These are phyloP conservation scores for Lordiphosa clarofinis DNA, from an alignment of 1,140 invertebrate species.

Conservation along the genomic window DNA sequence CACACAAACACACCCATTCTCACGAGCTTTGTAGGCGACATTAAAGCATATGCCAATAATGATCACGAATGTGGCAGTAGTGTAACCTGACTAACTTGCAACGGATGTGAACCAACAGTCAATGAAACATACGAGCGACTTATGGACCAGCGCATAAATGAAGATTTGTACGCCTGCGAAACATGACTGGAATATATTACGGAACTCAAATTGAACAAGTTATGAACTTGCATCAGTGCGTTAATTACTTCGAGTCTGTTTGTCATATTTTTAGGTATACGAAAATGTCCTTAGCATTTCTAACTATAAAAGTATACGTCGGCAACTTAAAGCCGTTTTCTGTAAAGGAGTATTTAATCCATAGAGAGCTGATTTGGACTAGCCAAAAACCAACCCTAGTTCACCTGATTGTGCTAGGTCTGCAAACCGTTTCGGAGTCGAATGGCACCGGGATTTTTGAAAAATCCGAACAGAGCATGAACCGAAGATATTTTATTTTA, in stretches of 20 bases:
- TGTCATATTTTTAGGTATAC: too few relatives aligned
- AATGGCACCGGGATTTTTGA: too few relatives aligned
- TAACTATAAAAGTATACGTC: too few relatives aligned
- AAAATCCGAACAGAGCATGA: too few relatives aligned
- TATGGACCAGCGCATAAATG: constrained; percentile 9
- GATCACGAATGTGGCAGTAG: background rate
- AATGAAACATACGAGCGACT: constrained; percentile 1
- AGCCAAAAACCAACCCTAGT: too few relatives aligned
- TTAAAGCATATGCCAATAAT: constrained; percentile 9
- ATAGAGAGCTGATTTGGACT: too few relatives aligned
- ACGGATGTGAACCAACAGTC: background rate
- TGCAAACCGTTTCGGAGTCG: too few relatives aligned
- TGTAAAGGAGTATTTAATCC: too few relatives aligned
- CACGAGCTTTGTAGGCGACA: background rate
- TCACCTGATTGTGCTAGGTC: too few relatives aligned
- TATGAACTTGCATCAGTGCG: constrained; percentile 1
- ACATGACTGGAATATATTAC: constrained; percentile 18
- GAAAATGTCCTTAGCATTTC: too few relatives aligned
- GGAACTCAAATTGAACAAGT: constrained; percentile 1
- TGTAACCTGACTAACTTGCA: constrained; percentile 5
- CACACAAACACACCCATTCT: background rate
- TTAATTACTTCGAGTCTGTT: background rate
- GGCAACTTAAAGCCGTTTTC: too few relatives aligned
- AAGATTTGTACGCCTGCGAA: constrained; percentile 16
- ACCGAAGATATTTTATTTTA: too few relatives aligned